phyloP scores from a whole-genome alignment of 2,797 vertebrate genomes.

The Leptatherina wallacei region DNA sequence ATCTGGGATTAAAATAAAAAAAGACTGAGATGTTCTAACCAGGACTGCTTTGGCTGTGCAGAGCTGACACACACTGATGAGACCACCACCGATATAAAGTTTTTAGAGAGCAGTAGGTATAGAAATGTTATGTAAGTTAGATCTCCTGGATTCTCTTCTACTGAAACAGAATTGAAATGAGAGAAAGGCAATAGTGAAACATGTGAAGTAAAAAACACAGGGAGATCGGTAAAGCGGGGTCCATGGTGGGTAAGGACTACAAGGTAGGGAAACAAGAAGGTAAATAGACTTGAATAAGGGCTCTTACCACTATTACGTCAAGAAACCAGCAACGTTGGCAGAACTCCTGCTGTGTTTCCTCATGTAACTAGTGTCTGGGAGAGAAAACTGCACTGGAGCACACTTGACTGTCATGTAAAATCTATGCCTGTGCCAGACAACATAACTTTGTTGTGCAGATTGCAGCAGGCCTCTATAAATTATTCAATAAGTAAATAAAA shows the following conservation, averaged over 20 bases:
- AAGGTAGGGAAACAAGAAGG: conserved; percentile 19
- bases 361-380: no score
- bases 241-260: conserved; percentile 10
- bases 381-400: no score
- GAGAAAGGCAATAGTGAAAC: conserved; percentile 5
- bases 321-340: background rate
- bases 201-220: background rate
- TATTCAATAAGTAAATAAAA: no score
- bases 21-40: conserved; percentile 51
- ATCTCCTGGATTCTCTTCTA: conserved; percentile 44
- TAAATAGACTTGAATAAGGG: background rate
- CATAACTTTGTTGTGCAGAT: background rate
- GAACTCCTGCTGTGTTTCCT: no score
- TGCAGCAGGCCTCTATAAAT: background rate
- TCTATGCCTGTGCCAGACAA: background rate
- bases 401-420: background rate
- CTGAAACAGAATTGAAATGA: conserved; percentile 26
- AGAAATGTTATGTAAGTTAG: conserved; percentile 50
- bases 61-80: conserved; percentile 57
- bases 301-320: background rate
- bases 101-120: conserved; percentile 41
- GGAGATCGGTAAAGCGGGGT: conserved; percentile 19
- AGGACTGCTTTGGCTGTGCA: conserved; percentile 45
- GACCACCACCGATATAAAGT: conserved; percentile 71
- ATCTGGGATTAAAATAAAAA: conserved; percentile 37